Evolutionary conservation across 2,797 vertebrate genomes (phyloP).

Genomic region (Aplochiton taeniatus): DNA sequence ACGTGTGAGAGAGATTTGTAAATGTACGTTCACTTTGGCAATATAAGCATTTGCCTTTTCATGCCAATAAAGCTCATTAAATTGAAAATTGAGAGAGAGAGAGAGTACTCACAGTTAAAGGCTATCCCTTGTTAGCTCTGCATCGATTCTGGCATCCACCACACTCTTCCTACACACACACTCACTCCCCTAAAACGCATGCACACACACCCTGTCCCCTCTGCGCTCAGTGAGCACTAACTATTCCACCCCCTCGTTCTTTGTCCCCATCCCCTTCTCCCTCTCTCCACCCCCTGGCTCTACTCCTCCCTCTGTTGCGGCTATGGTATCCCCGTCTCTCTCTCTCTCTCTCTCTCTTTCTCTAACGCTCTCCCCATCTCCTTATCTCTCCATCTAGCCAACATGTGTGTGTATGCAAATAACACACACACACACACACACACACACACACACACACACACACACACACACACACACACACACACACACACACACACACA

Average conservation of each 20-base stretch:
- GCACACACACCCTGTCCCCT: constrained; percentile 61
- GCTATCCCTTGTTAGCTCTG: constrained; percentile 20
- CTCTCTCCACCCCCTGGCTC: constrained; percentile 27
- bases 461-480: too few species aligned
- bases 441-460: neutral
- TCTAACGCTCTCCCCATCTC: neutral
- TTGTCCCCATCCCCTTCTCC: constrained; percentile 36
- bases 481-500: too few species aligned
- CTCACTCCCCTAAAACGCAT: constrained; percentile 34
- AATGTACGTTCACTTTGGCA: too few species aligned
- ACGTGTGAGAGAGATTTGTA: neutral
- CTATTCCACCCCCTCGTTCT: constrained; percentile 57
- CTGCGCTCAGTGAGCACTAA: constrained; percentile 64
- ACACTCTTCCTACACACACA: constrained; percentile 28
- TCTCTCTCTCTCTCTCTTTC: neutral
- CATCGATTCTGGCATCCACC: constrained; percentile 26
- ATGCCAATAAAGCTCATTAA: too few species aligned
- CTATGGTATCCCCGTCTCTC: constrained; percentile 15
- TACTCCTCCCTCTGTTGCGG: constrained; percentile 20
- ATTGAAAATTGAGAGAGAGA: too few species aligned
- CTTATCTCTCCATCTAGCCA: neutral
- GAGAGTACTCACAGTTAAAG: constrained; percentile 55
- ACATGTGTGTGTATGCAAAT: neutral
- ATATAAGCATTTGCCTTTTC: too few species aligned
- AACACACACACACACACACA: neutral